phyloP scores from a whole-genome alignment of 2,888 invertebrate genomes.

The Diaperis boleti region DNA sequence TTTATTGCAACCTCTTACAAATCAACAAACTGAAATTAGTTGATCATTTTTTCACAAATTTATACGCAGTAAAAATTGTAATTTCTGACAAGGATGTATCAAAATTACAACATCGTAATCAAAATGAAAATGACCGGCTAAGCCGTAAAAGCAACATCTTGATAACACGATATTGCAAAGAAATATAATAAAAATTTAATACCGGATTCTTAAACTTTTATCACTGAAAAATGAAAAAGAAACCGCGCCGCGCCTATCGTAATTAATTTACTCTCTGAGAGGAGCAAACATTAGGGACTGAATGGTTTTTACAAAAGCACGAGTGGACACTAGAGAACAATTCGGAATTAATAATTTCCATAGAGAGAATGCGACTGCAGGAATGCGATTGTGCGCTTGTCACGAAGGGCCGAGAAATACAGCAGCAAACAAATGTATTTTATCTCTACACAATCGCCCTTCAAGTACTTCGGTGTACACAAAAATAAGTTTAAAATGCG shows the following conservation, averaged over 20 bases:
- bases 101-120: constrained; percentile 40
- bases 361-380: neutral
- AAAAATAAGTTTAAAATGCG: constrained; percentile 14
- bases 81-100: constrained; percentile 28
- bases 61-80: constrained; percentile 34
- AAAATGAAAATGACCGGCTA: constrained; percentile 39
- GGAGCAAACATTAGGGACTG: neutral
- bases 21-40: constrained; percentile 21
- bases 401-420: neutral
- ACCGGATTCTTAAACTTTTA: constrained; percentile 22
- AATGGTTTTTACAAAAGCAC: neutral
- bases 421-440: constrained; percentile 8
- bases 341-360: neutral
- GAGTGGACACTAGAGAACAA: neutral
- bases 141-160: constrained; percentile 37
- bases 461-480: constrained; percentile 7
- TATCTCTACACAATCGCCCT: constrained; percentile 9
- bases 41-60: constrained; percentile 26
- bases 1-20: constrained; percentile 4
- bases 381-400: constrained; percentile 9
- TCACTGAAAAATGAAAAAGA: constrained; percentile 12
- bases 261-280: neutral
- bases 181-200: constrained; percentile 39
- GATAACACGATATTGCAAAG: constrained; percentile 36
- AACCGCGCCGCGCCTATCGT: neutral